Percentiles rank a stretch among this genome's conserved stretches.
These are phyloP conservation scores for Fundulus diaphanus DNA, from an alignment of 2,797 vertebrate species.

Conservation along the genomic window DNA sequence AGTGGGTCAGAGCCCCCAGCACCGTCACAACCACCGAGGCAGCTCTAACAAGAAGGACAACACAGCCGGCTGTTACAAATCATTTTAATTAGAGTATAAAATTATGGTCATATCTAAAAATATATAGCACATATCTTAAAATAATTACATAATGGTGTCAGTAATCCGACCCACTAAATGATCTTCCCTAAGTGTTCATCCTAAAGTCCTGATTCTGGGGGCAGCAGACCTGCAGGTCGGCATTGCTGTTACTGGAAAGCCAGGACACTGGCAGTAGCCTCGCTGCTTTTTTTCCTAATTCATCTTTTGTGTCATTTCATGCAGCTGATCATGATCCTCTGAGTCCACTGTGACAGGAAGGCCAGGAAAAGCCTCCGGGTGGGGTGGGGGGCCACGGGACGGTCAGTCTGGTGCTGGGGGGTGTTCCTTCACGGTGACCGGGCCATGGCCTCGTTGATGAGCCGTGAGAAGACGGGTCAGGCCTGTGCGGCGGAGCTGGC, in stretches of 20 bases:
- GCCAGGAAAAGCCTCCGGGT: not conserved
- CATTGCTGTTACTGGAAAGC: too few species aligned
- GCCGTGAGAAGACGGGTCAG: not conserved
- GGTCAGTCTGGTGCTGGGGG: not conserved
- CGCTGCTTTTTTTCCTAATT: not conserved
- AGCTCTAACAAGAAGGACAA: not conserved
- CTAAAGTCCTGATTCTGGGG: not conserved
- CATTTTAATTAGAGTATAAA: not conserved
- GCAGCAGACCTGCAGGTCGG: not conserved
- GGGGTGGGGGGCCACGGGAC: not conserved
- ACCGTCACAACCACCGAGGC: too few species aligned
- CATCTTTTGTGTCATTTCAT: not conserved
- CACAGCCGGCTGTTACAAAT: not conserved
- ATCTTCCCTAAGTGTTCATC: not conserved
- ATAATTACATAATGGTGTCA: not conserved
- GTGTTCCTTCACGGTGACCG: not conserved
- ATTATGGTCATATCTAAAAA: not conserved
- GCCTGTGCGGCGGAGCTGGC: conserved; percentile 30
- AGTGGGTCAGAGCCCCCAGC: too few species aligned
- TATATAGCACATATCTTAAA: not conserved
- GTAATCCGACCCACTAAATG: not conserved
- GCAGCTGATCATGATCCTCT: not conserved
- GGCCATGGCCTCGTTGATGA: conserved; percentile 6
- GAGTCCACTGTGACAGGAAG: not conserved
- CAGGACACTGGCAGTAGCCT: too few species aligned